Base-by-base conservation (phyloP, 1,140 invertebrate species). In the Cydia strobilella region DNA sequence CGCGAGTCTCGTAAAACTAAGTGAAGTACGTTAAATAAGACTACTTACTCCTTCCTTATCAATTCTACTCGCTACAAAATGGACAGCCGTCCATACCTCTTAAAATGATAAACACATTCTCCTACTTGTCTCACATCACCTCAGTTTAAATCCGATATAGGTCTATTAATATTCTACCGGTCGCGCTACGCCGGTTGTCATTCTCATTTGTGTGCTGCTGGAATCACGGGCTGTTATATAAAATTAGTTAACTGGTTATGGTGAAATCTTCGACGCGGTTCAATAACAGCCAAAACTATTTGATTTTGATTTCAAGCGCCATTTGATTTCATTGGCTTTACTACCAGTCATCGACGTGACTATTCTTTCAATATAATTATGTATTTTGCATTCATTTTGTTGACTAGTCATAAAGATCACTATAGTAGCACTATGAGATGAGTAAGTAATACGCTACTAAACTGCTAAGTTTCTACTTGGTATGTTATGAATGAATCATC, bases 191-290 rank as follows among this genome's bases (percentile, higher is more conserved):
- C n/a, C 65, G 27, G 15, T 18, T 69, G 65, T 35, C 65, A 18
- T 35, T 10, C 65, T 69, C 35, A 69, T 69, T 69, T 20, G 65
- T 69, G 65, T 69, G 25, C 27, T 31, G 27, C 63, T 15, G 65
- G 54, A 59, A 59, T 59, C 54, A 54, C 51, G 23, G 25, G 31
- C 31, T 15, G 65, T 69, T 69, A 69, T 69, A 69, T 69, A 69
- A 69, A 69, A 69, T 35, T 42, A 69, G 31, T 31, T 18, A 39
- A 69, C 65, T 69, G 65, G 65, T 69, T 69, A 69, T 69, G 65
- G 65, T 69, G 65, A 69, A 69, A 69, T 69, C 65, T 69, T 69
- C 31, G 65, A 35, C 31, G 20, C 31, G 65, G 15, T 20, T 20
- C 65, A 39, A 69, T 69, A 39, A 20, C 65, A 39, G 9, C 31